phyloP scores from a whole-genome alignment of 2,888 invertebrate genomes.

The Coremacera marginata region DNA sequence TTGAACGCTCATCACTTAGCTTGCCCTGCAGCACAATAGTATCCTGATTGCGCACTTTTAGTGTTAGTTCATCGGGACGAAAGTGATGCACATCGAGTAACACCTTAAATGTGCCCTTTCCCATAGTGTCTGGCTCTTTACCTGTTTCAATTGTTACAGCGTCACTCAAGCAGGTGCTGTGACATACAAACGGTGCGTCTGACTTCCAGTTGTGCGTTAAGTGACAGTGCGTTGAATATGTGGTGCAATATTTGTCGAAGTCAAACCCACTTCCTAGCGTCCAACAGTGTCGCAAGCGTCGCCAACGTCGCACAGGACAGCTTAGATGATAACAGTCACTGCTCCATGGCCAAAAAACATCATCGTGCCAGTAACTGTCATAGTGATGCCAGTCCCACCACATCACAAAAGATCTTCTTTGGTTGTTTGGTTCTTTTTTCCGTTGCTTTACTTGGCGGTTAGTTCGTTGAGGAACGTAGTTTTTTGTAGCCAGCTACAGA shows the following conservation, averaged over 20 bases:
- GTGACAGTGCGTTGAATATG: not conserved
- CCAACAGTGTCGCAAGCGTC: conserved; percentile 9
- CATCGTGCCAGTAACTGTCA: not conserved
- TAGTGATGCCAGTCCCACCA: conserved; percentile 15
- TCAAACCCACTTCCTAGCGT: not conserved
- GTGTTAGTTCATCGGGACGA: conserved; percentile 59
- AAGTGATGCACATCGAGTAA: conserved; percentile 65
- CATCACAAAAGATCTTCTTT: not conserved
- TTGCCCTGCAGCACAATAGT: conserved; percentile 62
- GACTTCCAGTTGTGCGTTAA: conserved; percentile 6
- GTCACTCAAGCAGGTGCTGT: conserved; percentile 59
- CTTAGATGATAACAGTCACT: not conserved
- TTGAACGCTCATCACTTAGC: conserved; percentile 58
- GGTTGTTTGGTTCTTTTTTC: not conserved
- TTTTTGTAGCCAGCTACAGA: conserved; percentile 34
- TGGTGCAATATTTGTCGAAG: not conserved
- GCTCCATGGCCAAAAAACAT: conserved; percentile 1
- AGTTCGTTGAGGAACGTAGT: conserved; percentile 23
- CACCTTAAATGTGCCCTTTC: conserved; percentile 64
- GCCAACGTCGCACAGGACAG: conserved; percentile 3
- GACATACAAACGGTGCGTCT: conserved; percentile 53
- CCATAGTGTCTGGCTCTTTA: conserved; percentile 53
- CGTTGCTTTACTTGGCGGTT: not conserved
- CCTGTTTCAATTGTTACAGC: conserved; percentile 58
- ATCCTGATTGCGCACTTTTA: conserved; percentile 64